Percentiles rank a stretch among this genome's conserved stretches.
Conservation (phyloP, 2,888 invertebrate genomes). For the Temnothorax unifasciatus region DNA sequence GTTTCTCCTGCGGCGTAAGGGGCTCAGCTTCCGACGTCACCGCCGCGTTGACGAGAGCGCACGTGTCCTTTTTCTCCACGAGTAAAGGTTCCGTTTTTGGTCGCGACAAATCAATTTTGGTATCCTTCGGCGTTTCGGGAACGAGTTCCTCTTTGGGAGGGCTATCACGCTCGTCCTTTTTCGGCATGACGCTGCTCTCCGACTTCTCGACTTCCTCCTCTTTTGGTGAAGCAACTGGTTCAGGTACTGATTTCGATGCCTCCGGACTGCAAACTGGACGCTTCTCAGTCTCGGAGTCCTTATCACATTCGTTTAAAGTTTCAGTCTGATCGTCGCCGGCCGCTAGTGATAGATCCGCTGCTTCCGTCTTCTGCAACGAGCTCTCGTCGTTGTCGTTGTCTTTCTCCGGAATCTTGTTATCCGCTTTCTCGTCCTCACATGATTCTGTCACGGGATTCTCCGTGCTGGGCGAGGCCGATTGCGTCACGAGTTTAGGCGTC, state of each 20-base stretch:
- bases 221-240: constrained; percentile 68
- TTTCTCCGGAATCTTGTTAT: constrained; percentile 80
- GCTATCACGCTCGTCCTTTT: constrained; percentile 79
- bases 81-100: constrained; percentile 71
- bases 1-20: constrained; percentile 78
- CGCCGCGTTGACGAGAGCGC: constrained; percentile 48
- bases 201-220: constrained; percentile 65
- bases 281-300: constrained; percentile 66
- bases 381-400: constrained; percentile 63
- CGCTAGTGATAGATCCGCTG: constrained; percentile 77
- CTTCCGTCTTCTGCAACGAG: constrained; percentile 77
- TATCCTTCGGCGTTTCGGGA: constrained; percentile 85
- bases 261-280: constrained; percentile 63
- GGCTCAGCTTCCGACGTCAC: constrained; percentile 73
- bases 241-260: constrained; percentile 72
- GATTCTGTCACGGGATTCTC: constrained; percentile 57
- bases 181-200: constrained; percentile 66
- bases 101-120: constrained; percentile 74
- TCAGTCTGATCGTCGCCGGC: constrained; percentile 59
- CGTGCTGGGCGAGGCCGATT: constrained; percentile 54
- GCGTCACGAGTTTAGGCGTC: constrained; percentile 74
- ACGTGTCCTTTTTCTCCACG: constrained; percentile 64
- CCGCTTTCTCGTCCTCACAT: constrained; percentile 70
- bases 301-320: constrained; percentile 65
- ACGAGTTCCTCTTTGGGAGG: constrained; percentile 86